Conservation (phyloP, 2,888 invertebrate species). For the Lottia gigantea region DNA sequence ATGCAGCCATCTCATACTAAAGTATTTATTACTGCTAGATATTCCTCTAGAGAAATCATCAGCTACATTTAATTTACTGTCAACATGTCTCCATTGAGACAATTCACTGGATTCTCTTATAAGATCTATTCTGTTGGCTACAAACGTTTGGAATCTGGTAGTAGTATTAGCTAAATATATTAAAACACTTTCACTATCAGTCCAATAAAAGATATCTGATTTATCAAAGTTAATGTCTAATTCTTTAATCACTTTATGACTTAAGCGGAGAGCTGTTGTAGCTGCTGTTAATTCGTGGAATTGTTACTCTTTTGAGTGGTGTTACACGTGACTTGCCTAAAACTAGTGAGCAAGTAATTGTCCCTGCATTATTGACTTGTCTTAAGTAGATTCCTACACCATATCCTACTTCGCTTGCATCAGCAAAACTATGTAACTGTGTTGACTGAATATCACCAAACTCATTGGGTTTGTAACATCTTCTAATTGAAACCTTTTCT, state of each 20-base stretch:
- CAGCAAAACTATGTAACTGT: constrained; percentile 19
- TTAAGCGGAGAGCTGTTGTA: not conserved
- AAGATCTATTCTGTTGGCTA: constrained; percentile 13
- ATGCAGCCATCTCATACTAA: constrained; percentile 3
- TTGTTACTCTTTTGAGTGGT: constrained; percentile 16
- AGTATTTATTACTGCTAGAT: too few relatives aligned
- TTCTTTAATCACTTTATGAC: not conserved
- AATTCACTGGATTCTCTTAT: constrained; percentile 14
- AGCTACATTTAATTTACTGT: not conserved
- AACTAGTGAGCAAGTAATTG: constrained; percentile 16
- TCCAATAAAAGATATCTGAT: constrained; percentile 6
- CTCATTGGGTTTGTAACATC: constrained; percentile 8
- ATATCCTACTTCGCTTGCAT: constrained; percentile 18
- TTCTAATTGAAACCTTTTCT: not conserved
- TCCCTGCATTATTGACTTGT: not conserved
- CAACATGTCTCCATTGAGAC: constrained; percentile 9
- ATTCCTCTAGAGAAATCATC: constrained; percentile 2
- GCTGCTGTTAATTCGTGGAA: constrained; percentile 22
- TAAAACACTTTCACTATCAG: constrained; percentile 11
- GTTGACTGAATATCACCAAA: not conserved
- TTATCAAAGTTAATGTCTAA: constrained; percentile 11
- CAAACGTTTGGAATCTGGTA: constrained; percentile 17
- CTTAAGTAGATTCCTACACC: constrained; percentile 19
- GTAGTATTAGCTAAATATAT: constrained; percentile 13
- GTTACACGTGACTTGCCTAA: constrained; percentile 16